Base-by-base conservation (phyloP, 2,113 vertebrate species). In the Garra rufa region DNA sequence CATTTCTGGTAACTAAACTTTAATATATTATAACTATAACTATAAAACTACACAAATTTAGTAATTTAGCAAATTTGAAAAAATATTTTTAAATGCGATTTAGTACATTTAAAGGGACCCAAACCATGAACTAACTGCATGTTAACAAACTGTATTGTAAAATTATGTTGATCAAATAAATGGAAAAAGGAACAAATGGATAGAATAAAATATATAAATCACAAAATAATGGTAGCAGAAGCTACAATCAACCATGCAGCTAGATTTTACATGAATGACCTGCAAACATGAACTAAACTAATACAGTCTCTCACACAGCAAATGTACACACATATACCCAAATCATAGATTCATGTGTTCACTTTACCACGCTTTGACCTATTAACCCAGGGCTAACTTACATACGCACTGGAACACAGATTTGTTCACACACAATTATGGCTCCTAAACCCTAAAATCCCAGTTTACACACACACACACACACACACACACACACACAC, bases 331-430 rank as follows among this genome's bases (percentile, higher is more conserved):
- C 48, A 81, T 86, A 91, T 89, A 91, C 87, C 86, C 81, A 90
- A 92, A 59, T 71, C 76, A 81, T 85, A 88, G 86, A 89, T 87
- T 87, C 80, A 10, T 67, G 21, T 63, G 70, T 78, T 85, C 81
- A 89, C 88, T 90, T n/a, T 90, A 91, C 91, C 88, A 81, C 87
- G 89, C 88, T 83, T 70, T 92, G 93, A 93, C 92, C 93, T 90
- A 94, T 93, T 94, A 93, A 94, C 93, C 92, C 83, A 89, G 70
- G 87, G 86, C 88, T 91, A 80, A 87, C 87, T 82, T 34, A 80
- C 89, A 90, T 92, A 90, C 91, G 92, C 91, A 91, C 87, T 87
- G 87, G 87, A 88, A 89, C 89, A 89, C 89, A 91, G 87, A 89
- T 87, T 85, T 86, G 82, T 90, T 91, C 89, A 88, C 77, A 81